Evolutionary conservation across 2,797 vertebrate genomes (phyloP), one percentile per base, ranked within the genome.

Genomic region (Mastacembelus armatus): DNA sequence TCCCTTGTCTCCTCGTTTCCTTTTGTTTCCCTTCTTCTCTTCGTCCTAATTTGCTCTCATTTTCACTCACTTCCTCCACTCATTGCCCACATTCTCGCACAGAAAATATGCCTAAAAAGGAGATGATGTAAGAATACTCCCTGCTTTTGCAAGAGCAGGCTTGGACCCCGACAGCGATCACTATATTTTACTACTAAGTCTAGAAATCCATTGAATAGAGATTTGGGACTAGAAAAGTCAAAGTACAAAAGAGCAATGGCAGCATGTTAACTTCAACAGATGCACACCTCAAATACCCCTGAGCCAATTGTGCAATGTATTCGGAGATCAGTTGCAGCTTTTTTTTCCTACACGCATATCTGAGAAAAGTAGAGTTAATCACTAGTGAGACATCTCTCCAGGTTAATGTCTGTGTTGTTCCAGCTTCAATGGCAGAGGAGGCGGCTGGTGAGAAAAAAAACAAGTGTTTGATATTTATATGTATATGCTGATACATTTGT

Each of bases 111-210:
- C 56, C 54, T 66, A 18, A 65, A 77, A 63, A 61, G 52, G 38
- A 61, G 74, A 71, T 86, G 85, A 87, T 85, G 83, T 44, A 87
- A 90, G 56, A 55, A 49, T 35, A 33, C 35, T 3, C 35, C 36
- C 12, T 7, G 29, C 55, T 73, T 59, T 39, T 77, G 85, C 74
- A 88, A 86, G 49, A 79, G 59, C 48, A 61, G 26, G 32, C 36
- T 29, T 10, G 29, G 22, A 57, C 56, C 24, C 57, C 55, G 59
- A 54, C 56, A 15, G 55, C 8, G 3, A 43, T 36, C 27, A 4
- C 24, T 29, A 11, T 29, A 35, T 71, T 81, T 65, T 26, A 56
- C 48, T 29, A 35, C 44, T 21, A 29, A 48, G 11, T 63, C 54
- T 47, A 43, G 27, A 55, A 54, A 33, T 9, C 38, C 39, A 24